Conservation (phyloP, 2,888 invertebrate genomes). For the Bursaphelenchus okinawaensis region DNA sequence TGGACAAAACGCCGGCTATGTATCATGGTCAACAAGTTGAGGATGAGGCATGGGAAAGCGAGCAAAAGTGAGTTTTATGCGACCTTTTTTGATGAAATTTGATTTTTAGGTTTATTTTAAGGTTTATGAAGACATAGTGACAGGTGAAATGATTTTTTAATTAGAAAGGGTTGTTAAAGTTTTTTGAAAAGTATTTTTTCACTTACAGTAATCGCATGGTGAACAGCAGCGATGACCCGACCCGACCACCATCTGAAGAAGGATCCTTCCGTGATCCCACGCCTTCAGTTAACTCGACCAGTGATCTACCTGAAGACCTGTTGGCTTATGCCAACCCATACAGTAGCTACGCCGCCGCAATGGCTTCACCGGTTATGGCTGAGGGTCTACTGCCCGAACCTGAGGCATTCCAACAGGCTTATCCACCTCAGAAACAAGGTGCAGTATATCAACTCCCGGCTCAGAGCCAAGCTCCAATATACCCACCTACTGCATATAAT, state of each 20-base stretch:
- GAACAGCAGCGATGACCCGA: conserved; percentile 26
- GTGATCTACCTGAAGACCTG: conserved; percentile 20
- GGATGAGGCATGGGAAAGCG: conserved; percentile 9
- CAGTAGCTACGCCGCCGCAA: conserved; percentile 50
- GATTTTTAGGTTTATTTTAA: not conserved
- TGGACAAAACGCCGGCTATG: conserved; percentile 2
- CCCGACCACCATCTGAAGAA: conserved; percentile 36
- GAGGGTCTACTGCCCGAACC: conserved; percentile 15
- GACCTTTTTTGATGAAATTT: not conserved
- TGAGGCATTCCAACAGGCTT: not conserved
- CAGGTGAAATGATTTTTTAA: no score
- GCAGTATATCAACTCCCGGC: not conserved
- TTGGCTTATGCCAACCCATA: conserved; percentile 31
- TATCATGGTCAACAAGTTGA: conserved; percentile 3
- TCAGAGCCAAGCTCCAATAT: not conserved
- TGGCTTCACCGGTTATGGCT: conserved; percentile 52
- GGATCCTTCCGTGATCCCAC: conserved; percentile 24
- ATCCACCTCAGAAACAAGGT: not conserved
- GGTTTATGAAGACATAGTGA: no score
- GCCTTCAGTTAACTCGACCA: conserved; percentile 6
- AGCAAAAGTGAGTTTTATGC: not conserved
- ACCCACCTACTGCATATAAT: not conserved
- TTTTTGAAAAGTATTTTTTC: not conserved
- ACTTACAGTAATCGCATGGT: not conserved
- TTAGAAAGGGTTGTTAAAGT: not conserved